A percentile compares a stretch with the other conserved stretches of the same genome.
Conservation (phyloP, 2,888 invertebrate genomes). For the Tetropium fuscum region DNA sequence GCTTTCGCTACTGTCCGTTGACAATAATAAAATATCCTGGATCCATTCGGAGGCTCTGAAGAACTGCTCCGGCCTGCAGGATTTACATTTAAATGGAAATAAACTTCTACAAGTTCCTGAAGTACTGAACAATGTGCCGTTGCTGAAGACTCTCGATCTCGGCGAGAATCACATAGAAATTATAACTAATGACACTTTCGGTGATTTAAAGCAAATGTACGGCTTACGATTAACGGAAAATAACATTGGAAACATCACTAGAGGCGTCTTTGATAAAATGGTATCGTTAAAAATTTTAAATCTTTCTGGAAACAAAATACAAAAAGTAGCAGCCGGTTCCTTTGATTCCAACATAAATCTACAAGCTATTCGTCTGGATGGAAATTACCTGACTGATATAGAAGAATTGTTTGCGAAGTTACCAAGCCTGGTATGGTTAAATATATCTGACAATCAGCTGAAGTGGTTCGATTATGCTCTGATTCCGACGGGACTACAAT, state of each 20-base stretch:
- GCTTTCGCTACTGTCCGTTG: conserved; percentile 81
- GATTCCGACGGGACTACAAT: conserved; percentile 85
- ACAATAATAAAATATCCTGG: conserved; percentile 82
- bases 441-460: conserved; percentile 87
- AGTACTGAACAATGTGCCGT: conserved; percentile 79
- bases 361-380: conserved; percentile 84
- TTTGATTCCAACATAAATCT: conserved; percentile 83
- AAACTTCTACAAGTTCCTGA: conserved; percentile 81
- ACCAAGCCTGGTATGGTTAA: conserved; percentile 86
- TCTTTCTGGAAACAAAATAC: conserved; percentile 85
- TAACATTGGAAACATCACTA: conserved; percentile 82
- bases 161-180: conserved; percentile 87
- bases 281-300: conserved; percentile 84
- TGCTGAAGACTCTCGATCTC: conserved; percentile 84
- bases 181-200: conserved; percentile 84
- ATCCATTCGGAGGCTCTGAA: conserved; percentile 81
- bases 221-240: conserved; percentile 88
- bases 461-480: conserved; percentile 88
- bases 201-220: conserved; percentile 83
- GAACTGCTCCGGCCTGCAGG: conserved; percentile 84
- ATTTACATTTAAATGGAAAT: conserved; percentile 86
- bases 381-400: conserved; percentile 84
- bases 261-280: conserved; percentile 84
- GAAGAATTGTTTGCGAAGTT: conserved; percentile 83
- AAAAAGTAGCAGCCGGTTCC: conserved; percentile 80